Base-by-base conservation (phyloP, 64 coral and sea anemone genomes). In the Astreopora myriophthalma region DNA sequence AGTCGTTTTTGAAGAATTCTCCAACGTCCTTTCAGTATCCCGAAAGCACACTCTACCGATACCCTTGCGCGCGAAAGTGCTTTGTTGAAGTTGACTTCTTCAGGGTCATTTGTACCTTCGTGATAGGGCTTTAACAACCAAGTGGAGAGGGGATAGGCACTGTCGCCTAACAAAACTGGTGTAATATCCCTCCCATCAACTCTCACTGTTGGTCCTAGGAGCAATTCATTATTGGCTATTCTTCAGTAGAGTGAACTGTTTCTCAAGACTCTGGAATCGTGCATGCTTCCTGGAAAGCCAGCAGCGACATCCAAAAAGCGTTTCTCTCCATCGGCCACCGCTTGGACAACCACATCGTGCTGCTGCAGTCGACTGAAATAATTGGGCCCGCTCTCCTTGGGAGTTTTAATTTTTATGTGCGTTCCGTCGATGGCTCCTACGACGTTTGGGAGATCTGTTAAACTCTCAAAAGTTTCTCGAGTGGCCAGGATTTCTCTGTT, bases 71-170 rank as follows among this genome's bases (percentile, higher is more conserved):
- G 24, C 8, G 51, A 93, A 33, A 93, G 74, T 40, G 76, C 39
- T 30, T 87, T 80, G 23, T 77, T 86, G 22, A 90, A 90, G 16
- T 90, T 40, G 0, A 76, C 25, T 68, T 79, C 63, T n/a, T 28
- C 14, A 2, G 34, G 70, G 29, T 92, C 71, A 28, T 48, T 71
- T 13, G 55, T 86, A 40, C 63, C 79, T 25, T 85, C 68, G 19
- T 58, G 71, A 65, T 76, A 92, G 14, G 69, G 48, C 16, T 86
- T 92, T 39, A 75, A 79, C 55, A 91, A 79, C 89, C 89, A 91
- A 1, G 78, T 44, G 16, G 40, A 57, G 34, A 84, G 52, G 1
- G 28, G 33, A 74, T 84, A 91, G 32, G 79, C 79, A 46, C 68
- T 91, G 51, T 91, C 89, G n/a, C 78, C 78, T 1, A 91, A 61